Conservation (phyloP, 2,888 invertebrate genomes). For the Tribolium freemani region DNA sequence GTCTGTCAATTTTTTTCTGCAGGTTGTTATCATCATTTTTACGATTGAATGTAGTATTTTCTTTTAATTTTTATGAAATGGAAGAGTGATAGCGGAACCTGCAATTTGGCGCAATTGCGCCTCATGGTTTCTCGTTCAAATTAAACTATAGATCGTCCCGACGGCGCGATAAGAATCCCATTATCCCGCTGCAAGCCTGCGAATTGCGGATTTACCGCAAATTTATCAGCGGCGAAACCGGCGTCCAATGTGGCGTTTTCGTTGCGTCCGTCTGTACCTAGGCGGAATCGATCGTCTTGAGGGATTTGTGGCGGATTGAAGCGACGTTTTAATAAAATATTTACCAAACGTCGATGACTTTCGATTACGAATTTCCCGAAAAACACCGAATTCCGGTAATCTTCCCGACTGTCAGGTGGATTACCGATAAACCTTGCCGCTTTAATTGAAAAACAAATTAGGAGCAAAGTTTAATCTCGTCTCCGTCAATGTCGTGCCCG, state of each 20-base stretch:
- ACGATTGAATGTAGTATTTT: too few relatives aligned
- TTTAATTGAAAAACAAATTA: conserved; percentile 29
- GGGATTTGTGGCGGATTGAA: not conserved
- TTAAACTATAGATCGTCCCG: conserved; percentile 17
- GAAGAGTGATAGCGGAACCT: too few relatives aligned
- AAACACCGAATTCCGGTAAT: conserved; percentile 2
- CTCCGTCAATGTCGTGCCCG: conserved; percentile 9
- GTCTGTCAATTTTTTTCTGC: too few relatives aligned
- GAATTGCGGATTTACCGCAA: conserved; percentile 25
- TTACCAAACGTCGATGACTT: conserved; percentile 20
- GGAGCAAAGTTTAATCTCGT: conserved; percentile 22
- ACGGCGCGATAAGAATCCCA: conserved; percentile 21
- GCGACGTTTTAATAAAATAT: conserved; percentile 5
- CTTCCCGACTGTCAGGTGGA: conserved; percentile 10
- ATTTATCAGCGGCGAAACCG: conserved; percentile 13
- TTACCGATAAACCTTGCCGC: conserved; percentile 1
- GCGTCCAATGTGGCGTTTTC: not conserved
- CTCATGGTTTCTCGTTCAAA: not conserved
- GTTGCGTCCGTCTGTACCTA: too few relatives aligned
- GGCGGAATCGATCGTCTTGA: conserved; percentile 15
- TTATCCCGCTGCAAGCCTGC: conserved; percentile 9
- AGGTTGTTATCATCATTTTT: too few relatives aligned
- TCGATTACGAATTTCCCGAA: not conserved
- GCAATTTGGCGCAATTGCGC: too few relatives aligned
- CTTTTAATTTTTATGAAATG: too few relatives aligned